Percentiles rank a stretch among this genome's conserved stretches.
Conservation (phyloP, 2,888 invertebrate genomes). For the Serrognathus titanus region DNA sequence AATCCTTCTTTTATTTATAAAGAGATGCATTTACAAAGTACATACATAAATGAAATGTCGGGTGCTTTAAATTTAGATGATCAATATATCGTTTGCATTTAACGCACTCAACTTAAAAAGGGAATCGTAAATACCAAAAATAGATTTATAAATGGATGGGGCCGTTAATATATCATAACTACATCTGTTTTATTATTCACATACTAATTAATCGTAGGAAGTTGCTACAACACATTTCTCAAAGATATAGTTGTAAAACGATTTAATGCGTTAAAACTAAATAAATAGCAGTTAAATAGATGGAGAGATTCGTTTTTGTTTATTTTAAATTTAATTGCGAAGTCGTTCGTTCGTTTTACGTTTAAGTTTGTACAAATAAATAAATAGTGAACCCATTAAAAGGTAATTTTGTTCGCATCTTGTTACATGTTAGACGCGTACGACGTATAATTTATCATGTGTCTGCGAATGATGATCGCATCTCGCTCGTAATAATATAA, state of each 20-base stretch:
- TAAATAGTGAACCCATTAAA: slow-evolving; percentile 18
- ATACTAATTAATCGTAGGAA: not conserved
- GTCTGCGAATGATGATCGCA: slow-evolving; percentile 11
- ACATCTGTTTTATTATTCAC: too few species aligned
- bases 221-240: not conserved
- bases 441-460: slow-evolving; percentile 7
- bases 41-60: too few species aligned
- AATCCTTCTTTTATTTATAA: too few species aligned
- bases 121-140: slow-evolving; percentile 10
- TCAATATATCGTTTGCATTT: slow-evolving; percentile 8
- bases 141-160: too few species aligned
- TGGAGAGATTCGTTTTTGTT: slow-evolving; percentile 5
- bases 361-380: slow-evolving; percentile 19
- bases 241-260: slow-evolving; percentile 1
- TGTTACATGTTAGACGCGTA: slow-evolving; percentile 3
- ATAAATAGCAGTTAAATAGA: slow-evolving; percentile 1
- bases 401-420: slow-evolving; percentile 14
- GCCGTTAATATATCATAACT: too few species aligned
- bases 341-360: slow-evolving; percentile 10
- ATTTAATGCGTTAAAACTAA: not conserved
- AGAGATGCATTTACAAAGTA: too few species aligned
- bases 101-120: slow-evolving; percentile 10
- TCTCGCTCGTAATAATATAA: slow-evolving; percentile 5
- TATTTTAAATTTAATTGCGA: slow-evolving; percentile 21
- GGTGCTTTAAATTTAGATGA: too few species aligned